phyloP scores from a whole-genome alignment of 2,113 vertebrate genomes.

The Cavia aperea region DNA sequence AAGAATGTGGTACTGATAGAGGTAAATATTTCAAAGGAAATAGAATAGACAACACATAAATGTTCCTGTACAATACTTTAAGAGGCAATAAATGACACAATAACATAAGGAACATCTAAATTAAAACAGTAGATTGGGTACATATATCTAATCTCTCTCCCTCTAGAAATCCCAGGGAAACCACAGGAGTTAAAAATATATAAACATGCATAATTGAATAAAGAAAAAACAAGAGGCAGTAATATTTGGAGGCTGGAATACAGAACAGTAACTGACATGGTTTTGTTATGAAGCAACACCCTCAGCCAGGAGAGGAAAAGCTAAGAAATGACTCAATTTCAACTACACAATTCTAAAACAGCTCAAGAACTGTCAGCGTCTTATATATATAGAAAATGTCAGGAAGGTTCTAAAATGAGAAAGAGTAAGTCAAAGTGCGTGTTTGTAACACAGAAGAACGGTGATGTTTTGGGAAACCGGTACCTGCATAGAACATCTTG shows the following conservation, averaged over 20 bases:
- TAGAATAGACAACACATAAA: not conserved
- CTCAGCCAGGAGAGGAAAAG: not conserved
- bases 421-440: not conserved
- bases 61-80: slow-evolving; percentile 13
- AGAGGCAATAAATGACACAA: not conserved
- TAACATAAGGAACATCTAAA: slow-evolving; percentile 31
- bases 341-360: slow-evolving; percentile 18
- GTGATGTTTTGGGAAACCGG: not conserved
- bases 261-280: not conserved
- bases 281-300: slow-evolving; percentile 18
- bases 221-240: slow-evolving; percentile 18
- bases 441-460: not conserved
- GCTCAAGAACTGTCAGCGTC: not conserved
- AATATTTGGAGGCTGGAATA: not conserved
- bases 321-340: not conserved
- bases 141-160: not conserved
- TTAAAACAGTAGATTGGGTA: not conserved
- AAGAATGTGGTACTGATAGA: not conserved
- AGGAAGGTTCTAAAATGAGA: not conserved
- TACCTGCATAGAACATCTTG: not conserved
- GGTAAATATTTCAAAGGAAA: slow-evolving; percentile 16
- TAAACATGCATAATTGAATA: not conserved
- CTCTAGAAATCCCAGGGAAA: slow-evolving; percentile 20
- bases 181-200: not conserved
- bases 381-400: not conserved